Evolutionary conservation across 1,140 invertebrate genomes (phyloP).

Genomic region (Lineus longissimus): DNA sequence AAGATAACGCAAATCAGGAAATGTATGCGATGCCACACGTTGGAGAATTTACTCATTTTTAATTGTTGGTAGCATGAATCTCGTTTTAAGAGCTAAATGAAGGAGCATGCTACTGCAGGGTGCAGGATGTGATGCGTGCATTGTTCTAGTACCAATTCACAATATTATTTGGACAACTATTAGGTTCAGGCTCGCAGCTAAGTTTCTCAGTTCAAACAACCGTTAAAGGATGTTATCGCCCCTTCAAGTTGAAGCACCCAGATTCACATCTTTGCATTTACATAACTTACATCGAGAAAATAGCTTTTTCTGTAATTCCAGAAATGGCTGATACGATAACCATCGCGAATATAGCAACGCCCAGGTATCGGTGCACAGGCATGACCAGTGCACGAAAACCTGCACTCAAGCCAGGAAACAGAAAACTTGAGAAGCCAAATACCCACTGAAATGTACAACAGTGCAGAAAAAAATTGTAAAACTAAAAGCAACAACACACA

Average conservation of each 20-base stretch:
- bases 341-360: constrained; percentile 69
- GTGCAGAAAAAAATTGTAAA: not conserved
- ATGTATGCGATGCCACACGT: too few species aligned
- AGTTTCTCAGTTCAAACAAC: too few species aligned
- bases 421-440: constrained; percentile 69
- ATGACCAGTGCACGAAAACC: constrained; percentile 64
- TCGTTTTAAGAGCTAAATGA: too few species aligned
- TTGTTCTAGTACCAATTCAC: too few species aligned
- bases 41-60: not conserved
- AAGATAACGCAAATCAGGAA: too few species aligned
- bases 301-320: constrained; percentile 82
- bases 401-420: constrained; percentile 68
- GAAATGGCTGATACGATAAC: constrained; percentile 68
- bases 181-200: too few species aligned
- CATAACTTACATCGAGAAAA: constrained; percentile 61
- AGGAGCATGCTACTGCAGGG: too few species aligned
- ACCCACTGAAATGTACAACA: constrained; percentile 64
- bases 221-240: too few species aligned
- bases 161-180: too few species aligned
- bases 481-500: not conserved
- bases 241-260: too few species aligned
- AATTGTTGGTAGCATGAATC: not conserved
- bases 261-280: too few species aligned
- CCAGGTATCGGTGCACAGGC: constrained; percentile 80
- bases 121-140: too few species aligned